Evolutionary conservation across 2,797 vertebrate genomes (phyloP).

Genomic region (Tragelaphus eurycerus): DNA sequence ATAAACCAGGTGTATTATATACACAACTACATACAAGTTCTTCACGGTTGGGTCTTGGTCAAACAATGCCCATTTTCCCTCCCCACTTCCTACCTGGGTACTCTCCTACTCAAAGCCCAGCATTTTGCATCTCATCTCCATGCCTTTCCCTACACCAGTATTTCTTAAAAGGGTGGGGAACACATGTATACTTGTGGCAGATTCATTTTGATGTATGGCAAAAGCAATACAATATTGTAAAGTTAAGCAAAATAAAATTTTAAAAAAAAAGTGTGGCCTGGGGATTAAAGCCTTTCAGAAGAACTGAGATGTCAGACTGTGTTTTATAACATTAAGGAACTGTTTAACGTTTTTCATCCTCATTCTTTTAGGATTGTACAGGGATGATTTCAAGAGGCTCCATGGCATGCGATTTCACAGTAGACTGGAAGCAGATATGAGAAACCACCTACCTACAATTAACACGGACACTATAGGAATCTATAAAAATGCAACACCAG

Average conservation of each 20-base stretch:
- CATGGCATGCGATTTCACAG: background rate
- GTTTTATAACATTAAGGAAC: background rate
- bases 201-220: too few species aligned
- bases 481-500: background rate
- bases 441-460: background rate
- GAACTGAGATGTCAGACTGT: background rate
- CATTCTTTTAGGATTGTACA: background rate
- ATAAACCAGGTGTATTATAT: background rate
- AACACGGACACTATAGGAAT: background rate
- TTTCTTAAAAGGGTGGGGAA: background rate
- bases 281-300: background rate
- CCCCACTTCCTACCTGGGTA: accelerated
- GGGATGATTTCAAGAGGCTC: background rate
- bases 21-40: background rate
- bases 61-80: background rate
- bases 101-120: background rate
- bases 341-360: background rate
- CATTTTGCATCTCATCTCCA: background rate
- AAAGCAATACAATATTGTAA: too few species aligned
- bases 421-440: background rate
- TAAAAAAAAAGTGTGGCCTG: background rate
- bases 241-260: too few species aligned
- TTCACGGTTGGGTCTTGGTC: background rate
- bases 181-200: too few species aligned
- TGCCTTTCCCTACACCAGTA: background rate